phyloP scores from a whole-genome alignment of 2,113 vertebrate species.

The Prolemur simus region DNA sequence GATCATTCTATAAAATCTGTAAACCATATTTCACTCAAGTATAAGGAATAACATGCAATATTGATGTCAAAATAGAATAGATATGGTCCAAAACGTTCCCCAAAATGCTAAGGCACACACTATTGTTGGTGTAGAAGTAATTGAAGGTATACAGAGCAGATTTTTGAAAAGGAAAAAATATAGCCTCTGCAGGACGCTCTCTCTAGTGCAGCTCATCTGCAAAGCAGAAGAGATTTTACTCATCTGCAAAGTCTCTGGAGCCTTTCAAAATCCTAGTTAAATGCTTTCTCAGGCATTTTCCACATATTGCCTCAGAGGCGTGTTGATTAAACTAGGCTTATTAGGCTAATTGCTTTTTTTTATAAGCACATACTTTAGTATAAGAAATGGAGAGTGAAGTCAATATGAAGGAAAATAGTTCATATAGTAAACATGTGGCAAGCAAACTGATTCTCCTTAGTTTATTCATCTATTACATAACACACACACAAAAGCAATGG shows the following conservation, averaged over 20 bases:
- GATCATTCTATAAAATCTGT: neutral
- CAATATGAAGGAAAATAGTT: constrained; percentile 44
- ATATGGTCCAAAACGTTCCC: neutral
- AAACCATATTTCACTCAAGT: neutral
- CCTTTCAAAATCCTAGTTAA: neutral
- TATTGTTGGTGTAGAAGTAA: neutral
- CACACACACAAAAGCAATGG: constrained; percentile 47
- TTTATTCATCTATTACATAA: constrained; percentile 71
- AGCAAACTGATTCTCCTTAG: constrained; percentile 34
- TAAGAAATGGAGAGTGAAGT: constrained; percentile 13
- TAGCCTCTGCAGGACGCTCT: neutral
- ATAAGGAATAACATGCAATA: neutral
- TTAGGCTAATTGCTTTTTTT: constrained; percentile 8
- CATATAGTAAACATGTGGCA: constrained; percentile 61
- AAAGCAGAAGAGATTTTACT: neutral
- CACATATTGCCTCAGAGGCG: neutral
- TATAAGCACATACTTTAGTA: neutral
- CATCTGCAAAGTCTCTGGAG: neutral
- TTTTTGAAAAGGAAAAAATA: neutral
- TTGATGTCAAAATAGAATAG: neutral
- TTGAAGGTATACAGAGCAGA: neutral
- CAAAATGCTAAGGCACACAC: neutral
- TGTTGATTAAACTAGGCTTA: constrained; percentile 9
- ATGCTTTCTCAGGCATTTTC: neutral
- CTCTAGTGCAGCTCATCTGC: neutral